phyloP scores from a whole-genome alignment of 2,797 vertebrate species.

The Falco columbarius region DNA sequence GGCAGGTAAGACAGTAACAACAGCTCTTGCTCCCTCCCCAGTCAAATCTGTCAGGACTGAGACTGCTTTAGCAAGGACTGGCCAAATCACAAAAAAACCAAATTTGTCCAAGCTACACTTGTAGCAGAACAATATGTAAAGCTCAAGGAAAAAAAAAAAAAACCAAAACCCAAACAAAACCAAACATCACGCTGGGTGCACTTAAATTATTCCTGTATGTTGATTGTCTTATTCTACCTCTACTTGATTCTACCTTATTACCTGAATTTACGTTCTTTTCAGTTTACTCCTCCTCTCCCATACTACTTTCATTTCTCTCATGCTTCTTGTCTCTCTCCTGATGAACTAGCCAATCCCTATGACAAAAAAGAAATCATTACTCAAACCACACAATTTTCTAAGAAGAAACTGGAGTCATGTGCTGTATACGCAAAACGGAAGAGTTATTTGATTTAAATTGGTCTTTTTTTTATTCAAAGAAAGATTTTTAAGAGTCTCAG shows the following conservation, averaged over 20 bases:
- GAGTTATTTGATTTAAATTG: neutral
- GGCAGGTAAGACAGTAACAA: accelerated
- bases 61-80: neutral
- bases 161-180: no score
- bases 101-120: neutral
- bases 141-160: neutral
- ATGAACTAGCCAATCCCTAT: neutral
- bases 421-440: neutral
- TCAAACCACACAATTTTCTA: neutral
- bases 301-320: neutral
- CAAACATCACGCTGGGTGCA: neutral
- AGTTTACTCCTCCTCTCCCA: neutral
- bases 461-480: neutral
- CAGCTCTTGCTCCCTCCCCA: neutral
- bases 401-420: neutral
- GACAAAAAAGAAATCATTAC: neutral
- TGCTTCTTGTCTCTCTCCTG: neutral
- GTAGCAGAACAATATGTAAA: neutral
- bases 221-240: neutral
- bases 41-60: neutral
- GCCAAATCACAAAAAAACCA: neutral
- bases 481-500: neutral
- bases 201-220: neutral
- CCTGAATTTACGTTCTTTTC: neutral
- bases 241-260: neutral